phyloP scores from a whole-genome alignment of 64 coral and sea anemone genomes.

The Orbicella faveolata region DNA sequence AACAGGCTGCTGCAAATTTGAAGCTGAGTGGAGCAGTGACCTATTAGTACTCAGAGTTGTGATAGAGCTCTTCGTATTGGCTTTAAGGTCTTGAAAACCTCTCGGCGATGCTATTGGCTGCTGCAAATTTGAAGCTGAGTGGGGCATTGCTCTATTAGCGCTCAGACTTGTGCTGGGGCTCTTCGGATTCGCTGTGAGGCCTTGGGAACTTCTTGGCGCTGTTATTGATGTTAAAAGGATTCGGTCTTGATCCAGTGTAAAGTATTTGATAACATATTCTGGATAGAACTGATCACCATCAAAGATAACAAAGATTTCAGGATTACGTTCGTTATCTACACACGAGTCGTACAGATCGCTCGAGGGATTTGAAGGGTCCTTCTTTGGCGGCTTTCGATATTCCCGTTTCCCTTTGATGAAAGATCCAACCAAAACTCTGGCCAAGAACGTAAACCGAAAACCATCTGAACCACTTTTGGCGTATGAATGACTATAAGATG shows the following conservation, averaged over 20 bases:
- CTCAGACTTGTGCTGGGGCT: too few relatives aligned
- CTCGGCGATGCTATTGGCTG: background rate
- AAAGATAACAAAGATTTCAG: slow-evolving; percentile 19
- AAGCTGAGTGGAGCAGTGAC: too few relatives aligned
- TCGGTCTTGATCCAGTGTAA: background rate
- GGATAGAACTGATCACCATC: slow-evolving; percentile 31
- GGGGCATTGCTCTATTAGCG: too few relatives aligned
- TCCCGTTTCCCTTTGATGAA: background rate
- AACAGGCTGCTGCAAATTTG: too few relatives aligned
- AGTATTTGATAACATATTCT: slow-evolving; percentile 21
- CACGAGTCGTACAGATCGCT: slow-evolving; percentile 29
- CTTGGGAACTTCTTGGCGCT: background rate
- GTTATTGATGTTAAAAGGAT: background rate
- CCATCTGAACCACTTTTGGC: background rate
- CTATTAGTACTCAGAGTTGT: too few relatives aligned
- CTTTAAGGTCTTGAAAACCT: background rate
- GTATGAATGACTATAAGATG: slow-evolving; percentile 23
- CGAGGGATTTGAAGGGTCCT: background rate
- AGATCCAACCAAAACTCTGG: slow-evolving; percentile 23
- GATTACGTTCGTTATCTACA: slow-evolving; percentile 9
- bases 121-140: background rate
- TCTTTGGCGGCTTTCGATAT: slow-evolving; percentile 6
- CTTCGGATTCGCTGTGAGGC: background rate
- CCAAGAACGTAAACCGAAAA: slow-evolving; percentile 3
- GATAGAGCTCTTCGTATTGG: too few relatives aligned